Percentiles rank a stretch among this genome's conserved stretches.
Conservation (phyloP, 1,140 invertebrate species). For the Cyclina sinensis region DNA sequence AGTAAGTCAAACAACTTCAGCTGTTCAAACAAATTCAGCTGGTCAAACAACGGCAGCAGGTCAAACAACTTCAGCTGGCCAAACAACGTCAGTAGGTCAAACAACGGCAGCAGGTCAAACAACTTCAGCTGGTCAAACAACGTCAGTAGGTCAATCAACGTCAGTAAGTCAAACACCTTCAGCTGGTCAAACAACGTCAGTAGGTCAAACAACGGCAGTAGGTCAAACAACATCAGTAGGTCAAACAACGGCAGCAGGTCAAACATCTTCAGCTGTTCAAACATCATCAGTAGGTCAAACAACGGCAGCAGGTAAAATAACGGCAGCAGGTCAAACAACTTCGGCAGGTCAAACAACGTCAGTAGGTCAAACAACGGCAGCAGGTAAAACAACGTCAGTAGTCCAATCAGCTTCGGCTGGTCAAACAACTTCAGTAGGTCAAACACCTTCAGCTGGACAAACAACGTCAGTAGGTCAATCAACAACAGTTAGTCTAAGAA, state of each 20-base stretch:
- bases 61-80: not conserved
- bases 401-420: not conserved
- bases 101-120: conserved; percentile 16
- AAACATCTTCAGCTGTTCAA: not conserved
- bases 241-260: not conserved
- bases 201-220: not conserved
- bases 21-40: not conserved
- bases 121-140: conserved; percentile 9
- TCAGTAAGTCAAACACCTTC: not conserved
- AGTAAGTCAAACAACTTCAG: not conserved
- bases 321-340: conserved; percentile 1
- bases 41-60: conserved; percentile 24
- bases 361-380: not conserved
- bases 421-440: conserved; percentile 20
- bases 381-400: not conserved
- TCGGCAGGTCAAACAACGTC: conserved; percentile 27
- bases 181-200: conserved; percentile 26
- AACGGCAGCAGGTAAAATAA: not conserved
- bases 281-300: conserved; percentile 15
- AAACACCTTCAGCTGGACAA: conserved; percentile 9
- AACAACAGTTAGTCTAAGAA: not conserved
- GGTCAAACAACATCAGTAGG: conserved; percentile 3
- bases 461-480: not conserved
- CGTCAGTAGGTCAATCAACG: conserved; percentile 1
- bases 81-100: not conserved